Evolutionary conservation across 2,113 vertebrate species (phyloP), one percentile per base, ranked within the genome.

Genomic region (Urocynchramus pylzowi): DNA sequence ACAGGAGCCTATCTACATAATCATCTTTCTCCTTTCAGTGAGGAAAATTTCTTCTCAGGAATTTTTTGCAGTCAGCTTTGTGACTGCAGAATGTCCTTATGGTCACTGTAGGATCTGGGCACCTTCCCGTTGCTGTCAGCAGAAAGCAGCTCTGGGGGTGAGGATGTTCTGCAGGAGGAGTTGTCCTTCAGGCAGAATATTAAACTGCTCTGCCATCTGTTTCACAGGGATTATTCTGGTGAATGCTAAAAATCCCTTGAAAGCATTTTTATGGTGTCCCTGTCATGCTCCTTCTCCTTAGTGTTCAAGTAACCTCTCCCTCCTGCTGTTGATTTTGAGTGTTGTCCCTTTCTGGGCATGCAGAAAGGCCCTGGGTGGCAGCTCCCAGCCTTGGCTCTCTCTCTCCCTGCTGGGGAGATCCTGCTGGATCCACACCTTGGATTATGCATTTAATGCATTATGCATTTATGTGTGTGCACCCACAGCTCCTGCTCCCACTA

Each of bases 151-250:
- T 92, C 89, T 85, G 52, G 64, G 82, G 50, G 71, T 56, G 85
- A 96, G 80, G 93, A 54, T 20, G 30, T 74, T 92, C 81, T 44
- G 59, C 37, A 59, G 61, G 39, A 87, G 79, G 44, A 90, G 35
- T 53, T 6, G 75, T 83, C 95, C 94, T 96, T 94, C 76, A 60
- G 56, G 77, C 45, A 59, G 79, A 82, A 56, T 41, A 78, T 64
- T 59, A 71, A 91, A 67, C 41, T 53, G 52, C 87, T 61, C 73
- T 21, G 27, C 97, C 94, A 96, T 97, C 98, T 97, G 97, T 86
- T 96, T 94, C 91, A 53, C 63, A 33, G 44, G 59, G 87, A 94
- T 92, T 96, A 92, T 76, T 94, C 88, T 77, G 63, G 76, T 78
- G 88, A 59, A 64, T 47, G 23, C 45, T 85, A 56, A 95, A 95